phyloP scores from a whole-genome alignment of 2,888 invertebrate species.

The Opisthograptis luteolata region DNA sequence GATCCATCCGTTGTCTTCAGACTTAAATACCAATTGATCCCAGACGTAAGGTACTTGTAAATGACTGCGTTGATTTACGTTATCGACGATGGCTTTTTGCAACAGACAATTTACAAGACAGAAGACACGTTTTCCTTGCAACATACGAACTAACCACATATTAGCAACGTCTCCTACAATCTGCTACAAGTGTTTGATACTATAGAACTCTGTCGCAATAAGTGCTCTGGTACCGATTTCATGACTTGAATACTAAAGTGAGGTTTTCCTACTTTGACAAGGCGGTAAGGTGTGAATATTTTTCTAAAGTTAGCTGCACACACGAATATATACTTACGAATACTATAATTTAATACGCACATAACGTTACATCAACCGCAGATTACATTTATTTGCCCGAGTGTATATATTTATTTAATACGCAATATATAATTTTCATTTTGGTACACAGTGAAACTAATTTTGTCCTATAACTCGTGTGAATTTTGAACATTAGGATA shows the following conservation, averaged over 20 bases:
- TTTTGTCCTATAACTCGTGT: background rate
- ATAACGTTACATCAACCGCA: slow-evolving; percentile 21
- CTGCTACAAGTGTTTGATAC: background rate
- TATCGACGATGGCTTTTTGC: slow-evolving; percentile 14
- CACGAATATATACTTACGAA: background rate
- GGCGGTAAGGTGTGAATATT: background rate
- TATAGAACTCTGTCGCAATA: background rate
- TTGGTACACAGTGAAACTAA: background rate
- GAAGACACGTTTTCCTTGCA: slow-evolving; percentile 13
- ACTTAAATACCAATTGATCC: slow-evolving; percentile 1
- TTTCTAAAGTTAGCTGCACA: background rate
- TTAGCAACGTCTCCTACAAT: background rate
- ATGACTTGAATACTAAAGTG: background rate
- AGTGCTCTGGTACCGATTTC: background rate
- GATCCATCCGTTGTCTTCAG: background rate
- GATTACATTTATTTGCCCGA: slow-evolving; percentile 25
- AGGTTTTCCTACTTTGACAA: background rate
- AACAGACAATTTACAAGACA: slow-evolving; percentile 16
- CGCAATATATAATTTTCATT: slow-evolving; percentile 11
- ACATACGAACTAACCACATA: slow-evolving; percentile 13
- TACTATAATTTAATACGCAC: slow-evolving; percentile 8
- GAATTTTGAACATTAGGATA: background rate
- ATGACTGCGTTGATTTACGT: slow-evolving; percentile 13
- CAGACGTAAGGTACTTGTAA: slow-evolving; percentile 37
- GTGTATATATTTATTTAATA: slow-evolving; percentile 12